Base-by-base conservation (phyloP, 2,797 vertebrate genomes). In the Chloroceryle amazona region DNA sequence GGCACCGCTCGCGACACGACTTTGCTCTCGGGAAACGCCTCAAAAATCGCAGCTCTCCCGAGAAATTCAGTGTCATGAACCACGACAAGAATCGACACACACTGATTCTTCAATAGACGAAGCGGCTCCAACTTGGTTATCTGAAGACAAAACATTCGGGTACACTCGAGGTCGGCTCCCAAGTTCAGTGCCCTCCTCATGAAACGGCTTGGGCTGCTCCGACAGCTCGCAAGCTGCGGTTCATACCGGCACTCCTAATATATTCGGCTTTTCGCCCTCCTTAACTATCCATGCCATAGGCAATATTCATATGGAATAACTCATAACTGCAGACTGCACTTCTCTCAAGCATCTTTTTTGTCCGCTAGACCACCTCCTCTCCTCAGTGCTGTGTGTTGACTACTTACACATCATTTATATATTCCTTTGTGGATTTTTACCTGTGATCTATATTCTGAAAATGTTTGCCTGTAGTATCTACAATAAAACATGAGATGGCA, bases 261-360 rank as follows among this genome's bases (percentile, higher is more conserved):
- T 66, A 93, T 76, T 85, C 79, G 19, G 57, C 75, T 96, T 90
- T 44, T 85, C 68, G 7, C 61, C 57, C 91, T 81, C 88, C 81
- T 86, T 90, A 93, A 95, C 90, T 84, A 94, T 66, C 93, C 90
- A 55, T 73, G 93, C 96, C 96, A 90, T 68, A 8, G 93, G 96
- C 95, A 47, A 66, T 84, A 72, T 90, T 84, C 80, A 75, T 79
- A 93, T 93, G 90, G 95, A 96, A 95, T 84, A 90, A 96, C 84
- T 93, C 95, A 65, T 89, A 95, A 79, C 86, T 76, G 88, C 88
- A 84, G 70, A 78, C 82, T 17, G 20, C 33, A 51, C 82, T 95
- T 73, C 80, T 66, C 90, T 66, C 85, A 4, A 72, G 80, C 68
- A 15, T 31, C 29, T 21, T 47, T 63, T 84, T 71, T 76, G 42